phyloP scores from a whole-genome alignment of 2,113 vertebrate species.

The Oncorhynchus tshawytscha region DNA sequence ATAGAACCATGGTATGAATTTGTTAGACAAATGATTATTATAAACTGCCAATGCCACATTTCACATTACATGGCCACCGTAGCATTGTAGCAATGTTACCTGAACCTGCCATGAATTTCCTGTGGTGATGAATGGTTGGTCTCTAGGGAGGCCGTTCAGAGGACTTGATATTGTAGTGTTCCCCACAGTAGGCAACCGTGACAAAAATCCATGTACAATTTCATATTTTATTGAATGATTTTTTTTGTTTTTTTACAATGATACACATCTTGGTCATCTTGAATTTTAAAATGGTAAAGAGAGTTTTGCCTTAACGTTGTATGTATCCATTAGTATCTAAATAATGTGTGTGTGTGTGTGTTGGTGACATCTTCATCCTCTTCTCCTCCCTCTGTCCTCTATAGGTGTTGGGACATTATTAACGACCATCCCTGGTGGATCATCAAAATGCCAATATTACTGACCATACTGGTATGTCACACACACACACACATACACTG shows the following conservation, averaged over 20 bases:
- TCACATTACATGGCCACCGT: not conserved
- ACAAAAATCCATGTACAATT: not conserved
- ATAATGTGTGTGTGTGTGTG: not conserved
- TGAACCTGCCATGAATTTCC: not conserved
- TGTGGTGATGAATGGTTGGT: constrained; percentile 13
- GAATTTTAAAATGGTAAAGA: too few relatives aligned
- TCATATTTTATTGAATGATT: not conserved
- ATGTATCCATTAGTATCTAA: too few relatives aligned
- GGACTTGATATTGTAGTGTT: constrained; percentile 7
- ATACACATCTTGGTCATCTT: too few relatives aligned
- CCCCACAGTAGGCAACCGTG: not conserved
- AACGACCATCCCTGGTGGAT: constrained; percentile 88
- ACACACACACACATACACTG: not conserved
- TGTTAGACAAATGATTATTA: not conserved
- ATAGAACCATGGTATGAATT: not conserved
- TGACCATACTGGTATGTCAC: constrained; percentile 86
- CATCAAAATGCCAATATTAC: constrained; percentile 87
- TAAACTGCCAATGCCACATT: not conserved
- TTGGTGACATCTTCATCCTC: not conserved
- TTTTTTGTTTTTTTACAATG: not conserved
- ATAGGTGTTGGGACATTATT: constrained; percentile 91
- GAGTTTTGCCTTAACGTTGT: not conserved
- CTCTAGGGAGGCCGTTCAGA: not conserved
- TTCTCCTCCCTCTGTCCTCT: not conserved
- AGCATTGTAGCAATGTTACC: constrained; percentile 14